Base-by-base conservation (phyloP, 2,888 invertebrate genomes). In the Xylocampa areola region DNA sequence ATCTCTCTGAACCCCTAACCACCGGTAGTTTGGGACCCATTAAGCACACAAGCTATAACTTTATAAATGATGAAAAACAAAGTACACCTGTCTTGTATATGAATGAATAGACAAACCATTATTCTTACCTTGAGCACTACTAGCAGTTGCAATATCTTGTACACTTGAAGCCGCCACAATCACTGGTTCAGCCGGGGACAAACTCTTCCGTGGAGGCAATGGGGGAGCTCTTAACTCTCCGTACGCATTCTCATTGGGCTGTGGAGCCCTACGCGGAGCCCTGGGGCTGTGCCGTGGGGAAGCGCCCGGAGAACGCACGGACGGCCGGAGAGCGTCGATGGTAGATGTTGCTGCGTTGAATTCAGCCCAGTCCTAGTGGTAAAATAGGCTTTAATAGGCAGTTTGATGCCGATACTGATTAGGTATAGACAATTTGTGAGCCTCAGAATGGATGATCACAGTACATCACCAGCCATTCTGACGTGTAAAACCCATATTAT, bases 331-430 rank as follows among this genome's bases (percentile, higher is more conserved):
- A 2, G 94, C 95, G 69, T 94, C 95, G 58, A 95, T 94, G 0
- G 95, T 95, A 2, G 95, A 95, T 1, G 95, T 95, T 0, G 95
- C 95, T 10, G 95, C 95, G 86, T 95, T 95, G 89, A 95, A 95
- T 60, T 95, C 95, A 10, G 91, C 91, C 89, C 95, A 95, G 65
- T 95, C 95, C 95, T 95, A 80, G 54, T 13, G 5, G 35, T 6
- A n/a, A 25, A 0, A 17, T n/a, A n/a, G 6, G 8, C 52, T 39
- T 25, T 13, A 35, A 30, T 7, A 14, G 13, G 33, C 13, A n/a
- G 39, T 11, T 8, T 2, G 13, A 10, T 25, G 23, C 25, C 35
- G 2, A 7, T 21, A 13, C 5, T 19, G 19, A 8, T 16, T 14
- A 7, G 2, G 14, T 33, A 27, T 27, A n/a, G 27, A 10, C 10